phyloP scores from a whole-genome alignment of 2,888 invertebrate genomes.

The Philereme vetulata region DNA sequence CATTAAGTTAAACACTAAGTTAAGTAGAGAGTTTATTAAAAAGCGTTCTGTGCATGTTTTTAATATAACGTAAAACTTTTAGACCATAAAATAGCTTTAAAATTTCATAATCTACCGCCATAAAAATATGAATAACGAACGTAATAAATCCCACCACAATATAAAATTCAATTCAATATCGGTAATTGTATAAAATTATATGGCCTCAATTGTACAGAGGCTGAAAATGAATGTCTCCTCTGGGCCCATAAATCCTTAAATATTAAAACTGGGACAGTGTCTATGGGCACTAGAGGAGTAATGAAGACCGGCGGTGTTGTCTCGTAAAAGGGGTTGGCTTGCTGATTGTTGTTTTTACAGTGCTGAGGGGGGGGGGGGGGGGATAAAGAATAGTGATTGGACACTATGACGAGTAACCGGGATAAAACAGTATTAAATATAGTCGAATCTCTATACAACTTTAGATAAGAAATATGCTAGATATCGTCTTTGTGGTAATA shows the following conservation, averaged over 20 bases:
- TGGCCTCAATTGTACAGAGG: constrained; percentile 59
- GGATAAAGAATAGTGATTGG: constrained; percentile 11
- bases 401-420: constrained; percentile 2
- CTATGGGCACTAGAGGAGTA: constrained; percentile 57
- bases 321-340: constrained; percentile 40
- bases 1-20: background rate
- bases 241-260: constrained; percentile 74
- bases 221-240: constrained; percentile 70
- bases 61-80: constrained; percentile 12
- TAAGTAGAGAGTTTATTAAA: constrained; percentile 1
- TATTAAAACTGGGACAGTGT: constrained; percentile 72
- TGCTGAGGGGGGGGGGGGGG: constrained; percentile 6
- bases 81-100: constrained; percentile 13
- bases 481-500: too few relatives aligned
- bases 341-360: constrained; percentile 32
- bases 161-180: constrained; percentile 49
- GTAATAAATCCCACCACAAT: constrained; percentile 36
- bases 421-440: background rate
- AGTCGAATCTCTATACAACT: too few relatives aligned
- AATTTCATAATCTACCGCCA: constrained; percentile 25
- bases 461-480: too few relatives aligned
- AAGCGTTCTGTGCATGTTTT: constrained; percentile 10
- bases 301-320: constrained; percentile 54
- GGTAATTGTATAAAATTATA: constrained; percentile 48
- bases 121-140: constrained; percentile 31